A percentile compares a stretch with the other conserved stretches of the same genome.
These are phyloP conservation scores for Drosophila parabipectinata DNA, from an alignment of 1,140 invertebrate genomes.

Conservation along the genomic window DNA sequence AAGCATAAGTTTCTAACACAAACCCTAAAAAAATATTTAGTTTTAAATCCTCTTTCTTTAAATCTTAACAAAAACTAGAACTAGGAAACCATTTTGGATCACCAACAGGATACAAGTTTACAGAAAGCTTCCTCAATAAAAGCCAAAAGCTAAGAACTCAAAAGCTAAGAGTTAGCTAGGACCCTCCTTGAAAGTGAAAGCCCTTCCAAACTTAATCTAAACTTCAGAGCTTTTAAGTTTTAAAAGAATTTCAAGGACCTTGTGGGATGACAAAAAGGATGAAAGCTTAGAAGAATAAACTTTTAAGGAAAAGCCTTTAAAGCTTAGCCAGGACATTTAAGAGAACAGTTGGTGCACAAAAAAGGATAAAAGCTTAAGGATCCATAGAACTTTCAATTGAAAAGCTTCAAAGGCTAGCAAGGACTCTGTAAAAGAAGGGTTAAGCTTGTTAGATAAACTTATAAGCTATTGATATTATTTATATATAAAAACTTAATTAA, in stretches of 20 bases:
- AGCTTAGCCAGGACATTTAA: background rate
- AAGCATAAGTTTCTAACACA: too few relatives aligned
- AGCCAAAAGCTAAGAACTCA: background rate
- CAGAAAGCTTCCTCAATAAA: background rate
- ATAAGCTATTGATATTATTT: background rate
- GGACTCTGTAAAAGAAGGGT: background rate
- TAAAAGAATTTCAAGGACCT: background rate
- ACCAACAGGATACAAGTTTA: background rate
- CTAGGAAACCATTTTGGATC: background rate
- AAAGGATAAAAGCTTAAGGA: background rate
- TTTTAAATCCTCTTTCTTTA: background rate
- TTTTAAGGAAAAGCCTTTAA: background rate
- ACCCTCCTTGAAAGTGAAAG: background rate
- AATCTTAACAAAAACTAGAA: background rate
- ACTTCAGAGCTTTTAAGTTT: background rate
- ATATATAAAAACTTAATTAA: background rate
- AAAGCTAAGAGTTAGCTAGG: background rate
- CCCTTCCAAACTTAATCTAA: background rate
- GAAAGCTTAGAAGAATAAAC: background rate
- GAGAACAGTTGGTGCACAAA: background rate
- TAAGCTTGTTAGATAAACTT: too few relatives aligned
- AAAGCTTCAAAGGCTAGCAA: background rate
- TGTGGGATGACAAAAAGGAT: background rate
- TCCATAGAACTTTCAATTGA: background rate
- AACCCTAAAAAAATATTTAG: too few relatives aligned